These are phyloP conservation scores for Napeogenes inachia DNA, from an alignment of 2,888 invertebrate genomes.

Conservation along the genomic window DNA sequence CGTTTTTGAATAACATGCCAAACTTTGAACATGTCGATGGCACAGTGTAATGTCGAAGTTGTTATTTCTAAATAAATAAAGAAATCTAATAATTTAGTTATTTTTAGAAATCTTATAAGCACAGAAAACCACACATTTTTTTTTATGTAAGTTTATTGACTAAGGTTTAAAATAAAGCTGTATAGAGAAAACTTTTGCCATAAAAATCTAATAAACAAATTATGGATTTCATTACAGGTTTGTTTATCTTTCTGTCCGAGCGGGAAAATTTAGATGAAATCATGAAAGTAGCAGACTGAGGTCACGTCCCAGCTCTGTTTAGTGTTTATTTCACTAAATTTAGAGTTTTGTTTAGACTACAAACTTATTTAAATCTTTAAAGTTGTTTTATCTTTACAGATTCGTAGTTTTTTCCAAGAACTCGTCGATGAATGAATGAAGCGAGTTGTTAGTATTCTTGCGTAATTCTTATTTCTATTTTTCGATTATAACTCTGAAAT, in stretches of 20 bases:
- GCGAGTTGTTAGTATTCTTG: not conserved
- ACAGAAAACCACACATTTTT: too few relatives aligned
- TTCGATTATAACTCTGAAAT: constrained; percentile 12
- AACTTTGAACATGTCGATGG: too few relatives aligned
- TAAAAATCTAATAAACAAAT: not conserved
- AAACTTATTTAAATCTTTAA: constrained; percentile 43
- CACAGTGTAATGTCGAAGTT: too few relatives aligned
- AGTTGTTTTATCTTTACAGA: constrained; percentile 26
- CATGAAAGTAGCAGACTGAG: constrained; percentile 33
- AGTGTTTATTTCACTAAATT: constrained; percentile 43
- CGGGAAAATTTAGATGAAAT: constrained; percentile 36
- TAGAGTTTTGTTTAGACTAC: constrained; percentile 47
- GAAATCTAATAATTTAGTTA: too few relatives aligned
- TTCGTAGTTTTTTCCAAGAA: constrained; percentile 27
- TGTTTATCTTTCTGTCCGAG: constrained; percentile 39
- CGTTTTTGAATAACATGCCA: too few relatives aligned
- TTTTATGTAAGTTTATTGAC: too few relatives aligned
- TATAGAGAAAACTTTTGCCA: not conserved
- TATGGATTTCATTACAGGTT: constrained; percentile 28
- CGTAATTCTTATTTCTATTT: constrained; percentile 11
- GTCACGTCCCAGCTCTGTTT: constrained; percentile 42
- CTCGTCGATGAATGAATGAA: constrained; percentile 29
- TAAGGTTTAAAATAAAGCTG: not conserved
- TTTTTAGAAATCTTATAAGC: too few relatives aligned
- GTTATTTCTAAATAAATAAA: too few relatives aligned